Evolutionary conservation across 1,140 invertebrate species (phyloP), one percentile per base, ranked within the genome.

Genomic region (Drosophila serrata): DNA sequence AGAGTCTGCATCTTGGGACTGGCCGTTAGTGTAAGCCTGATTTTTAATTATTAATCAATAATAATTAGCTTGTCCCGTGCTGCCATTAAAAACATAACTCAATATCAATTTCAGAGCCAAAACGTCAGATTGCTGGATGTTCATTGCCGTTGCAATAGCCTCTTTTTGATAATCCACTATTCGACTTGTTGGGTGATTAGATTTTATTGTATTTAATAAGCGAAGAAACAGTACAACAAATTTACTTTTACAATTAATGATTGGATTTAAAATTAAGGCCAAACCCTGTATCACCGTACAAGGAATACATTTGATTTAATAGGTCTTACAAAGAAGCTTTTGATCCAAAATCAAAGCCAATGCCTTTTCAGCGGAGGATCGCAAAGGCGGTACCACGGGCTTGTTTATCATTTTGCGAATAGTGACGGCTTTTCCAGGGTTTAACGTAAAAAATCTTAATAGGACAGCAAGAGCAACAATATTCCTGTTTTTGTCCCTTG

Each of bases 111-210:
- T 40, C 39, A 9, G 17, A 40, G 39, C n/a, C n/a, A 40, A 17
- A 40, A 40, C n/a, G 40, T 42, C 40, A 42, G 40, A 42, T 17
- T 42, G 17, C 40, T 19, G 40, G 17, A 42, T 42, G 17, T 42
- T 42, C 17, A 42, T 4, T 12, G 40, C 40, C 40, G 17, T 19
- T 42, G 17, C 40, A 42, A 42, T 42, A 42, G 40, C 40, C 40
- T 42, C 40, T 42, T 42, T 19, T 42, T 42, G 17, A 42, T 42
- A 19, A 19, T 42, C 5, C 40, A 45, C 43, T 46, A 46, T 46
- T 46, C 7, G 43, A 46, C 43, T 7, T 46, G 9, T 24, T 24
- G 43, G 24, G 22, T 24, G 43, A 24, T n/a, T n/a, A n/a, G n/a
- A n/a, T n/a, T n/a, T n/a, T n/a, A n/a, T n/a, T n/a, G n/a, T n/a